Base-by-base conservation (phyloP, 2,888 invertebrate species). In the Sipha maydis region DNA sequence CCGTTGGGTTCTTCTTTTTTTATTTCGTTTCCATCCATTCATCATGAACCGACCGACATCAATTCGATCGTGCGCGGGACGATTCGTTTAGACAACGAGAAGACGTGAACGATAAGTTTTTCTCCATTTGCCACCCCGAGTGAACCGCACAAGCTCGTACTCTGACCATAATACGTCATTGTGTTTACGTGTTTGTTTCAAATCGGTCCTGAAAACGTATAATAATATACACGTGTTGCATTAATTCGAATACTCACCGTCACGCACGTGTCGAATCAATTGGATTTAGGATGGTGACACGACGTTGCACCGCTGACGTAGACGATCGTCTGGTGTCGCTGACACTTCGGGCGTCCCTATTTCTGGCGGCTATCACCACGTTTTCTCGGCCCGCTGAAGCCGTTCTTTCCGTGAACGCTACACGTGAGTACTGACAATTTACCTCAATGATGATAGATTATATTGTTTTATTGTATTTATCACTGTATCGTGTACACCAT, bases 321-420 rank as follows among this genome's bases (percentile, higher is more conserved):
- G 77, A 9, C 77, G 48, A 78, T 19, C 48, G 69, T 69, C 54
- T 11, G 85, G 67, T 48, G 71, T 54, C 69, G 82, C 48, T 38
- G 76, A 31, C 78, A 21, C n/a, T 77, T 61, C 77, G 38, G 28
- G 38, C 79, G 61, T 67, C 73, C n/a, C 48, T 88, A 67, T 75
- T 88, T 61, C 38, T 88, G 31, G n/a, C 61, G 21, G 34, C 28
- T 8, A 28, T 67, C 80, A 48, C 54, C 41, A 31, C 73, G 19
- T n/a, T 86, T 9, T 56, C 41, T 38, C 83, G 79, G n/a, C 69
- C 78, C 48, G 89, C 88, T 38, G 76, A 85, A 67, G 89, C 89
- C 41, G 89, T 90, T 54, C 85, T 90, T 17, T 71, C 89, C 31
- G 90, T 89, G 34, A 90, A 90, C 89, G 89, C 90, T 4, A 90